These are phyloP conservation scores for Echiichthys vipera DNA, from an alignment of 2,797 vertebrate genomes.

Conservation along the genomic window DNA sequence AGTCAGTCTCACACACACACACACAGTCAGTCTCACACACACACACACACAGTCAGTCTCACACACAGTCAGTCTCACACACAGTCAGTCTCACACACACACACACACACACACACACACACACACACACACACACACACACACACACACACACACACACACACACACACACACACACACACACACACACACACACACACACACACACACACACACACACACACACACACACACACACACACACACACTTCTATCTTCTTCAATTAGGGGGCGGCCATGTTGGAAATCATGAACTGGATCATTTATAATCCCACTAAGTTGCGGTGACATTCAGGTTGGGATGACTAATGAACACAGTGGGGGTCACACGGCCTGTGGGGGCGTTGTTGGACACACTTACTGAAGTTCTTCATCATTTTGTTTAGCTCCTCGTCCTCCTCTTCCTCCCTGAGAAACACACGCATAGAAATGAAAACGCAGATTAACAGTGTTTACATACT, in stretches of 20 bases:
- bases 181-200: slow-evolving; percentile 24
- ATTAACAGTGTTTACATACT: not conserved
- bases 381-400: slow-evolving; percentile 81
- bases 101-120: too few species aligned
- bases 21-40: too few species aligned
- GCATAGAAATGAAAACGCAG: not conserved
- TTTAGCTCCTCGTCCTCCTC: slow-evolving; percentile 93
- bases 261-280: slow-evolving; percentile 61
- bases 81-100: too few species aligned
- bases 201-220: slow-evolving; percentile 10
- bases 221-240: slow-evolving; percentile 16
- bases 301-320: slow-evolving; percentile 54
- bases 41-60: too few species aligned
- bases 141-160: too few species aligned
- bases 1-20: too few species aligned
- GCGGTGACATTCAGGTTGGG: slow-evolving; percentile 45
- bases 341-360: slow-evolving; percentile 53
- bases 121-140: too few species aligned
- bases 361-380: slow-evolving; percentile 6
- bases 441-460: slow-evolving; percentile 85
- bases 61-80: too few species aligned
- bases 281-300: slow-evolving; percentile 60
- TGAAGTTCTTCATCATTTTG: slow-evolving; percentile 89
- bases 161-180: too few species aligned
- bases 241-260: slow-evolving; percentile 58